These are phyloP conservation scores for Petromus typicus DNA, from an alignment of 2,113 vertebrate species.

Conservation along the genomic window DNA sequence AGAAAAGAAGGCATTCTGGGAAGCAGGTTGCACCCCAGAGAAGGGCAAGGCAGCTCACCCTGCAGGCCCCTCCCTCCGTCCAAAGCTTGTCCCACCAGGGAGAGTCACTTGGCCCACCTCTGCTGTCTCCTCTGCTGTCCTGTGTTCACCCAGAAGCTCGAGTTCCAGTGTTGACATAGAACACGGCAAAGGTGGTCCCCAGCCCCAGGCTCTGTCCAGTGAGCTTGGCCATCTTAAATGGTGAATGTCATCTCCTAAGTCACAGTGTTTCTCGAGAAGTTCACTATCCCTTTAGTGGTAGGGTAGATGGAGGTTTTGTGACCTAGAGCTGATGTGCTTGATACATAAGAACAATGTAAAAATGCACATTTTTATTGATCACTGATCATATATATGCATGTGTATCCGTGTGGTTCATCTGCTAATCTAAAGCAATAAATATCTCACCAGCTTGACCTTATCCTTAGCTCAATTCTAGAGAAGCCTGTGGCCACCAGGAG, in stretches of 20 bases:
- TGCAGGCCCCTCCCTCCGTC: neutral
- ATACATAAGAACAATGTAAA: neutral
- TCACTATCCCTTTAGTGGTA: neutral
- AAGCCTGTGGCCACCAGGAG: neutral
- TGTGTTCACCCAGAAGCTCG: neutral
- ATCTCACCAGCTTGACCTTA: neutral
- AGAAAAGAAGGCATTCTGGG: neutral
- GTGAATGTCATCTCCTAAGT: neutral
- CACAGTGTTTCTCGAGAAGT: neutral
- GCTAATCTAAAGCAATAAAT: neutral
- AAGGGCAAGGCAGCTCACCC: neutral
- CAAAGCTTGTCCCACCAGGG: neutral
- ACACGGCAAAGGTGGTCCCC: too few species aligned
- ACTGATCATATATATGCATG: neutral
- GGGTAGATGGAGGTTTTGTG: neutral
- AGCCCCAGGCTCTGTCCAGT: rapidly evolving
- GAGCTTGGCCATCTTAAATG: neutral
- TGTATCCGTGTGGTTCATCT: neutral
- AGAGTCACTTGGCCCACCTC: neutral
- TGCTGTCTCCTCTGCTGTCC: neutral
- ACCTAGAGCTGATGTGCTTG: neutral
- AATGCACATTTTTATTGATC: neutral
- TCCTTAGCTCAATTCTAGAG: conserved; percentile 1
- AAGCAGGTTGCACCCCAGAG: neutral
- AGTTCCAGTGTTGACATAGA: neutral